Conservation (phyloP, 2,113 vertebrate species). For the Planiliza haematocheilus region DNA sequence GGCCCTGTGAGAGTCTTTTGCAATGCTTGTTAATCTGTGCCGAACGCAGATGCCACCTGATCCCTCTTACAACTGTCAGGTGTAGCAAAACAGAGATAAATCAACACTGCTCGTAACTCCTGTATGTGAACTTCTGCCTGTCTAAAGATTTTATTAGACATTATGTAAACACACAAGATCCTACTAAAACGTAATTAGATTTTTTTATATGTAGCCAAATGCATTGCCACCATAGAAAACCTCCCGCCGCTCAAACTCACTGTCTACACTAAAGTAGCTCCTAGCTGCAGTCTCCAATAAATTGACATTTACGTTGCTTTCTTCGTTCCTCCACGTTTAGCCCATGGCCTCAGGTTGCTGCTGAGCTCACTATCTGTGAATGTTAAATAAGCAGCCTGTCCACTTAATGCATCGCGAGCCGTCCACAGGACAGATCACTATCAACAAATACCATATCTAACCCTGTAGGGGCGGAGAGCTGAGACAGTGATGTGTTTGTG, state of each 20-base stretch:
- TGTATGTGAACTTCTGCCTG: too few relatives aligned
- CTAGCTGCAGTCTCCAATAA: not conserved
- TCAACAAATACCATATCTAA: conserved; percentile 22
- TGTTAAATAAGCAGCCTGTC: conserved; percentile 60
- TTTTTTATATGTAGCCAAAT: too few relatives aligned
- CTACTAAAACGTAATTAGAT: not conserved
- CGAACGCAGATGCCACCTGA: not conserved
- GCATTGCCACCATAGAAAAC: too few relatives aligned
- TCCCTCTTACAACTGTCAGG: not conserved
- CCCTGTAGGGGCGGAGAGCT: not conserved
- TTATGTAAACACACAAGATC: not conserved
- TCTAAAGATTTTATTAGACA: too few relatives aligned
- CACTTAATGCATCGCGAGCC: conserved; percentile 26
- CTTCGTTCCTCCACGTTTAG: not conserved
- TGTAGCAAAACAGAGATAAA: not conserved
- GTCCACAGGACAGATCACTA: conserved; percentile 43
- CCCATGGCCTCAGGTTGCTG: not conserved
- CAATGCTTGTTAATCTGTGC: not conserved
- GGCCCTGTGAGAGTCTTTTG: not conserved
- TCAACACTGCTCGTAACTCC: not conserved
- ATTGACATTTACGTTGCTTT: not conserved
- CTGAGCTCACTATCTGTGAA: conserved; percentile 16
- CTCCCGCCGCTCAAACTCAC: too few relatives aligned
- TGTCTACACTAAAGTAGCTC: too few relatives aligned
- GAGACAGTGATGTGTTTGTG: conserved; percentile 19